phyloP scores from a whole-genome alignment of 2,797 vertebrate genomes.

The Dipus sagitta region DNA sequence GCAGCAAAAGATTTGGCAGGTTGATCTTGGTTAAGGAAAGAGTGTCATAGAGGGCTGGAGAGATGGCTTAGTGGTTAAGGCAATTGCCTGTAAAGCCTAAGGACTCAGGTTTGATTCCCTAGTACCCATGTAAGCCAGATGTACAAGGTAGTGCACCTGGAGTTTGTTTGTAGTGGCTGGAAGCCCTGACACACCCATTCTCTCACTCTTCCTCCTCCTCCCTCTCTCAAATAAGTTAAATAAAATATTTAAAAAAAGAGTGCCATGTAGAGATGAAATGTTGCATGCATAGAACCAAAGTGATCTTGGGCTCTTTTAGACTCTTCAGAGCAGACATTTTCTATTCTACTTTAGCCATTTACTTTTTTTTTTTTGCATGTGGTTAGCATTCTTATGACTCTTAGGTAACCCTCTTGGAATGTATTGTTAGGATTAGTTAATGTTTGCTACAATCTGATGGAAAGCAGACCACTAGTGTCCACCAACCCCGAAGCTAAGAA shows the following conservation, averaged over 20 bases:
- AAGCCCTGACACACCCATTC: too few relatives aligned
- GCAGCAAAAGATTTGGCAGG: too few relatives aligned
- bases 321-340: neutral
- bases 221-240: too few relatives aligned
- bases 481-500: neutral
- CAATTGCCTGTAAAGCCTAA: too few relatives aligned
- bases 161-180: too few relatives aligned
- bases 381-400: neutral
- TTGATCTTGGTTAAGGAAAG: neutral
- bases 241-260: neutral
- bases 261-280: neutral
- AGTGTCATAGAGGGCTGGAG: too few relatives aligned
- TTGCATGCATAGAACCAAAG: neutral
- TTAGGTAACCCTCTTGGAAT: slow-evolving; percentile 19
- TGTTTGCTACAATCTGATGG: slow-evolving; percentile 12
- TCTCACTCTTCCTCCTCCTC: too few relatives aligned
- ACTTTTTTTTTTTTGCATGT: neutral
- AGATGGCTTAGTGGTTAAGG: too few relatives aligned
- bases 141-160: too few relatives aligned
- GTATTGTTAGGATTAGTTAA: slow-evolving; percentile 13
- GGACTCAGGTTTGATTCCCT: too few relatives aligned
- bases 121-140: too few relatives aligned
- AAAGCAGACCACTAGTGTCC: neutral
- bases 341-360: neutral
- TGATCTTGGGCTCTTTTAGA: neutral